These are phyloP conservation scores for Drosophila erecta DNA, from an alignment of 1,140 invertebrate species.

Conservation along the genomic window DNA sequence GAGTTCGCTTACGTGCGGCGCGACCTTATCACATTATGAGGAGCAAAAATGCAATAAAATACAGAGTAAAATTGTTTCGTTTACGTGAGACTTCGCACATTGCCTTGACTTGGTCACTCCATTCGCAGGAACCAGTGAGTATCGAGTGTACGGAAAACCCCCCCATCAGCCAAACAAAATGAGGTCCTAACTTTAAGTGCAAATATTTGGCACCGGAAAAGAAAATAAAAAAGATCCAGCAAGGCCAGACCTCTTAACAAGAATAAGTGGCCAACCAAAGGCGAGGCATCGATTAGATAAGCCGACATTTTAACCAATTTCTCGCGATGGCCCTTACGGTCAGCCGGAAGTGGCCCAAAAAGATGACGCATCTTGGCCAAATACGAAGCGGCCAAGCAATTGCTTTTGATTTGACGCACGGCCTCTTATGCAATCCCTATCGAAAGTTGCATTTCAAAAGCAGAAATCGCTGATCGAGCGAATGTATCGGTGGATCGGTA, in stretches of 20 bases:
- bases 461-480: slow-evolving; percentile 17
- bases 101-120: slow-evolving; percentile 17
- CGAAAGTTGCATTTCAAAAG: slow-evolving; percentile 19
- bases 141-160: slow-evolving; percentile 2
- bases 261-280: slow-evolving; percentile 61
- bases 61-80: slow-evolving; percentile 32
- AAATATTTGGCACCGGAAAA: slow-evolving; percentile 59
- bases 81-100: slow-evolving; percentile 59
- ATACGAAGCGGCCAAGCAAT: slow-evolving; percentile 38
- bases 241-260: slow-evolving; percentile 77
- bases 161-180: slow-evolving; percentile 7
- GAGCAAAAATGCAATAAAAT: slow-evolving; percentile 10
- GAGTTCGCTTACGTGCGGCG: slow-evolving; percentile 13
- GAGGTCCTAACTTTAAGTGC: slow-evolving; percentile 32
- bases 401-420: slow-evolving; percentile 71
- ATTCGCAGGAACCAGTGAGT: slow-evolving; percentile 1
- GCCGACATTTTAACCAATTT: not conserved
- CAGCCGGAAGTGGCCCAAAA: slow-evolving; percentile 12
- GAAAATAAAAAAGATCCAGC: slow-evolving; percentile 19
- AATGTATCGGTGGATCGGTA: slow-evolving; percentile 5
- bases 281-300: slow-evolving; percentile 32
- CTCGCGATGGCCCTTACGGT: not conserved
- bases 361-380: slow-evolving; percentile 10
- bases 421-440: slow-evolving; percentile 56
- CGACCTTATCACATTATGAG: slow-evolving; percentile 7